Base-by-base conservation (phyloP, 2,797 vertebrate genomes). In the Geotrypetes seraphini region DNA sequence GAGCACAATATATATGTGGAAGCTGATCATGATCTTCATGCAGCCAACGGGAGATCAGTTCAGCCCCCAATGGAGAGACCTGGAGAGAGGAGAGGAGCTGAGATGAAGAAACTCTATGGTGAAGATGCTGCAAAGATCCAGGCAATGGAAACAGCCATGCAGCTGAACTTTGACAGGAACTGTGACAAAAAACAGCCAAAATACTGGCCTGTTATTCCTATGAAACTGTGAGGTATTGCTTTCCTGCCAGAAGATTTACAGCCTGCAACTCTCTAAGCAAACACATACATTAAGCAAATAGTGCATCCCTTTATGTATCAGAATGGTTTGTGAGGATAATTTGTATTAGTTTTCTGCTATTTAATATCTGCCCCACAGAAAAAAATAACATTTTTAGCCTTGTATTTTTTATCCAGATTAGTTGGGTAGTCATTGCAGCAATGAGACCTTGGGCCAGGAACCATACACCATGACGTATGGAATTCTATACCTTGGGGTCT, bases 201-300 rank as follows among this genome's bases (percentile, higher is more conserved):
- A 38, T 97, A 92, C 68, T 96, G 96, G 94, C 95, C 93, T 0
- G 89, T 99, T 28, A 97, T 98, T 47, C 79, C 82, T 4, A 69
- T 97, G 28, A 92, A 86, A 38, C 76, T 97, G 22, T 96, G 63
- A 84, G 19, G 3, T 25, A 15, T 16, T 26, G 18, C 37, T 24
- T 27, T 47, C 21, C 20, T 22, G 1, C 0, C 29, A 28, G 12
- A 19, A 31, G 26, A 28, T 15, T 15, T 15, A 27, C 0, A 12
- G 30, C 21, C 15, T 26, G 18, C 6, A 0, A 28, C 12, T 44
- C 20, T 13, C 16, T 48, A 10, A 15, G 13, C 18, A n/a, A n/a
- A n/a, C n/a, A n/a, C n/a, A n/a, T n/a, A n/a, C n/a, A n/a, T n/a
- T n/a, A n/a, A n/a, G n/a, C n/a, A n/a, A n/a, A n/a, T n/a, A n/a